phyloP scores from a whole-genome alignment of 2,888 invertebrate genomes.

The Hanleya hanleyi region DNA sequence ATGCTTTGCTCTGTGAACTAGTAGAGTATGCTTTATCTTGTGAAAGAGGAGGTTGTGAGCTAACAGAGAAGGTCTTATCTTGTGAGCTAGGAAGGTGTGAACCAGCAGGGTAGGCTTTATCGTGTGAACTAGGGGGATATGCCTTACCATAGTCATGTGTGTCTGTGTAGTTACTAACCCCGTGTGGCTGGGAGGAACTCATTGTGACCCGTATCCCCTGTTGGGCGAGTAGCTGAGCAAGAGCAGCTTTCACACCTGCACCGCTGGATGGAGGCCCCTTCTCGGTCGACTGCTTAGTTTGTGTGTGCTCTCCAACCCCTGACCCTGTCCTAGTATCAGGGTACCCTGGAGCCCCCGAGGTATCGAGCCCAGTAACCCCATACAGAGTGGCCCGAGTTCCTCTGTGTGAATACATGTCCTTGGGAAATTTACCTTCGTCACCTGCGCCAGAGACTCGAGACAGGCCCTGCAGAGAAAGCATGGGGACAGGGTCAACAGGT shows the following conservation, averaged over 20 bases:
- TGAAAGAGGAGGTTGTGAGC: too few species aligned
- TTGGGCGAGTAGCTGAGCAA: conserved; percentile 75
- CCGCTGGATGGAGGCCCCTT: conserved; percentile 1
- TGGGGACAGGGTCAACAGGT: neutral
- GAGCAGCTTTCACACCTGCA: conserved; percentile 75
- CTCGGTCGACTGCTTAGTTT: neutral
- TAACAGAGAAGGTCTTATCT: too few species aligned
- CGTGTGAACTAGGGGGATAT: neutral
- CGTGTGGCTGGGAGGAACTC: neutral
- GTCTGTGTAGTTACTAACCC: neutral
- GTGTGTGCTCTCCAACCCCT: neutral
- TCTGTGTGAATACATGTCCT: neutral
- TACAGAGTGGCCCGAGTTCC: neutral
- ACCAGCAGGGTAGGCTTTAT: too few species aligned
- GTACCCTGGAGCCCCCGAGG: neutral
- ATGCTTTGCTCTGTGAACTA: too few species aligned
- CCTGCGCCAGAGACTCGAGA: neutral
- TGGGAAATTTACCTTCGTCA: neutral
- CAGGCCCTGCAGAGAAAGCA: neutral
- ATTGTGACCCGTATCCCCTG: conserved; percentile 73
- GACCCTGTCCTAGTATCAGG: neutral
- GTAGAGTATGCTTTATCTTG: too few species aligned
- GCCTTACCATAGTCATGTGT: neutral
- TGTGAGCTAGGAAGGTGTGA: too few species aligned
- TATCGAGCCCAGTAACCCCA: conserved; percentile 11